These are phyloP conservation scores for Malurus cyaneus DNA, from an alignment of 2,113 vertebrate species.

Conservation along the genomic window DNA sequence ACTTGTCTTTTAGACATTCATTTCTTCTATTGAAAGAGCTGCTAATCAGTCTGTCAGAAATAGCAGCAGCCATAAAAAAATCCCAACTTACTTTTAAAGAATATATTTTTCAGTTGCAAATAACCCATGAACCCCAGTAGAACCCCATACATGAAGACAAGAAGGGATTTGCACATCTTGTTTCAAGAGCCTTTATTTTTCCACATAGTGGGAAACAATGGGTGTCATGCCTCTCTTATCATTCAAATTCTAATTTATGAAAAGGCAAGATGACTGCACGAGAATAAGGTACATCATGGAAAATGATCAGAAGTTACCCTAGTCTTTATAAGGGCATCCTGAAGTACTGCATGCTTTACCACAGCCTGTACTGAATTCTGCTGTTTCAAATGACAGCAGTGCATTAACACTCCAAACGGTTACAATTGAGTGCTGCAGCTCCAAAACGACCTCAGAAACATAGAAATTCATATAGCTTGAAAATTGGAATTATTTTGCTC, in stretches of 20 bases:
- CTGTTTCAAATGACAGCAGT: not conserved
- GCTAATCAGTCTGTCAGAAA: slow-evolving; percentile 42
- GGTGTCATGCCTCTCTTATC: not conserved
- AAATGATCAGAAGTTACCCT: not conserved
- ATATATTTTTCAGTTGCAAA: not conserved
- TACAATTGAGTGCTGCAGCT: not conserved
- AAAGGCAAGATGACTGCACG: not conserved
- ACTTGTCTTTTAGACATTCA: slow-evolving; percentile 23
- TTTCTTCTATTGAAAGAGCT: slow-evolving; percentile 16
- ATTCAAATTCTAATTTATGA: not conserved
- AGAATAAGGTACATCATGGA: not conserved
- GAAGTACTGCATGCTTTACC: not conserved
- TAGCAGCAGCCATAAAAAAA: not conserved
- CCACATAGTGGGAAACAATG: not conserved
- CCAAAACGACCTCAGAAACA: not conserved
- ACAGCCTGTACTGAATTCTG: not conserved
- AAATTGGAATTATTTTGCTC: not conserved
- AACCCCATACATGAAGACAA: not conserved
- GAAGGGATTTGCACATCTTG: not conserved
- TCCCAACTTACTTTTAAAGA: not conserved
- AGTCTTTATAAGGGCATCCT: not conserved
- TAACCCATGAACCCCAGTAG: not conserved
- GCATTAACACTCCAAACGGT: not conserved
- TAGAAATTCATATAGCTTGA: not conserved
- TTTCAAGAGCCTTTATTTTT: not conserved